Percentiles rank a stretch among this genome's conserved stretches.
These are phyloP conservation scores for Halichondria panicea DNA, from an alignment of 37 sponge, comb jelly and placozoan species.

Conservation along the genomic window DNA sequence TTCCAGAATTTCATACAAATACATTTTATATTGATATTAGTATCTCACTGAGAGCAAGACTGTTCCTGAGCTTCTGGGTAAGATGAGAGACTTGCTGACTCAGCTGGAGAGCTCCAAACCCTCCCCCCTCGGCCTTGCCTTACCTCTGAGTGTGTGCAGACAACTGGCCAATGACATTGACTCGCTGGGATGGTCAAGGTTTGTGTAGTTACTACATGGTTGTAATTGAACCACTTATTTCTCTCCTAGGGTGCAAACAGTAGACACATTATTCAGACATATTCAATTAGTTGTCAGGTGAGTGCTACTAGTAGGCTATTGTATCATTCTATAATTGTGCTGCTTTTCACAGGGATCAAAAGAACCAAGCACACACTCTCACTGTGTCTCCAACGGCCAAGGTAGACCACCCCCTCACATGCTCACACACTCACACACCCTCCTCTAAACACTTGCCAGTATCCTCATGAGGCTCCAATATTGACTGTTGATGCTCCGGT, in stretches of 20 bases:
- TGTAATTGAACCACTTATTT: background rate
- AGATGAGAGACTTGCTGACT: constrained; percentile 20
- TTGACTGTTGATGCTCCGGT: constrained; percentile 32
- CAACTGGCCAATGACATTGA: constrained; percentile 39
- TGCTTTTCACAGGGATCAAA: constrained; percentile 18
- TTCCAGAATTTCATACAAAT: background rate
- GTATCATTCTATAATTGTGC: constrained; percentile 7
- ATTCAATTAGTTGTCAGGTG: no score
- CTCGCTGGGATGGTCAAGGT: constrained; percentile 52
- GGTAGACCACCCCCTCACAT: background rate
- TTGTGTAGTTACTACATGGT: constrained; percentile 24
- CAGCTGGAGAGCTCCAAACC: background rate
- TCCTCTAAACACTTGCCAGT: constrained; percentile 8
- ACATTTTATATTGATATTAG: background rate
- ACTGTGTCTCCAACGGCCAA: background rate
- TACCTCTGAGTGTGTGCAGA: constrained; percentile 9
- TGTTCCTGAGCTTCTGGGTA: constrained; percentile 15
- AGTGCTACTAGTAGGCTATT: background rate
- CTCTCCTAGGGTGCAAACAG: background rate
- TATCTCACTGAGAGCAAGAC: constrained; percentile 11
- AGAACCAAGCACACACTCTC: background rate
- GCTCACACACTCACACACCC: background rate
- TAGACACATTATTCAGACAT: constrained; percentile 18
- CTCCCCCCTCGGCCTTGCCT: background rate
- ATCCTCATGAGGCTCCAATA: constrained; percentile 16